Base-by-base conservation (phyloP, 2,113 vertebrate genomes). In the Leiothrix lutea region DNA sequence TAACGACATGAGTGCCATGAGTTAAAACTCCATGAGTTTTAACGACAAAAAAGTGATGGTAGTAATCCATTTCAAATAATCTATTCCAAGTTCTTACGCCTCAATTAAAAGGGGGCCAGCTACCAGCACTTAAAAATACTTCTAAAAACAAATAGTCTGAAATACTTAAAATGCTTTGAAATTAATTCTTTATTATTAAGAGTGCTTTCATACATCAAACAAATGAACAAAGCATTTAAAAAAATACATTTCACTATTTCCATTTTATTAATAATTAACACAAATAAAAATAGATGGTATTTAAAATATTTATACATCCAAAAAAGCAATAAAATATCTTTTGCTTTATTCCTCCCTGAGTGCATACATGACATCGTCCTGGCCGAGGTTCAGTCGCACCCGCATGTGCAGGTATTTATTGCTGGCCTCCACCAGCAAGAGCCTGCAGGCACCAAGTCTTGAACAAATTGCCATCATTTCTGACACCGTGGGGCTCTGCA, bases 311-410 rank as follows among this genome's bases (percentile, higher is more conserved):
- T 79, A 82, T 65, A 94, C 44, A 60, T 7, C 42, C 9, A 77
- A 58, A 71, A 71, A 94, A 71, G 26, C 56, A 19, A 28, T 67
- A 79, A 95, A 94, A 80, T 28, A 23, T 65, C 48, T 38, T 8
- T 73, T 81, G 69, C 24, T 74, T 90, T 88, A 99, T 47, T 98
- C 98, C 3, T 98, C 97, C 95, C 98, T 99, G 75, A 99, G 98
- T 0, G 99, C 99, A 17, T 98, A 99, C 40, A 99, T 97, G 44
- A 99, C 97, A 38, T 99, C 98, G 1, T 99, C 99, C 96, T 99
- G 99, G 97, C 98, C 99, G 70, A 99, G 90, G 12, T 99, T 99
- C 61, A 99, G 98, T 23, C 99, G 98, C 73, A 99, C 98, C 1
- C 98, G 97, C 94, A 98, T 97, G 16, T 99, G 97, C 25, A 99